Conservation (phyloP, 2,888 invertebrate genomes). For the Limenitis camilla region DNA sequence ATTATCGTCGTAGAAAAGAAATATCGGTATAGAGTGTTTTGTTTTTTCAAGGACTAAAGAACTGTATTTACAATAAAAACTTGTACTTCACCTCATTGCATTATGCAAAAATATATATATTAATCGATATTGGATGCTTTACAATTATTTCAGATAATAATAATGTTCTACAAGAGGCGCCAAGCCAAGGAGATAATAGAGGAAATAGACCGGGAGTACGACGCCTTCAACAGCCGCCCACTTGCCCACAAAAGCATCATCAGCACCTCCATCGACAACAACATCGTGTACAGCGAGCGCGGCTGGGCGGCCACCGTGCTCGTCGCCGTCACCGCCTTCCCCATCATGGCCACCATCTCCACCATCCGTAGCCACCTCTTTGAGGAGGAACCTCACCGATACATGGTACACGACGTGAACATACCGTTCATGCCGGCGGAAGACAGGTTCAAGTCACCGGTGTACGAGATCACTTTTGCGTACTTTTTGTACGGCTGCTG, state of each 20-base stretch:
- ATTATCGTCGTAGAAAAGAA: too few relatives aligned
- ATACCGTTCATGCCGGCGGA: slow-evolving; percentile 34
- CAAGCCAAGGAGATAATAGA: slow-evolving; percentile 31
- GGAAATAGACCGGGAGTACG: slow-evolving; percentile 41
- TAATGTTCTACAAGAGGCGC: slow-evolving; percentile 31
- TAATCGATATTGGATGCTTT: slow-evolving; percentile 27
- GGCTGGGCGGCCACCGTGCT: slow-evolving; percentile 35
- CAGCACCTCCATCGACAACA: slow-evolving; percentile 25
- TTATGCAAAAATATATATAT: background rate
- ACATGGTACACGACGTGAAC: slow-evolving; percentile 49
- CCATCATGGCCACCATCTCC: slow-evolving; percentile 32
- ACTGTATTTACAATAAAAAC: too few relatives aligned
- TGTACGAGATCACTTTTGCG: slow-evolving; percentile 39
- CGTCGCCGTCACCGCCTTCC: slow-evolving; percentile 35
- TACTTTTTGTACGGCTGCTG: slow-evolving; percentile 35
- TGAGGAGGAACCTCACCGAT: slow-evolving; percentile 30
- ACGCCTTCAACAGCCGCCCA: slow-evolving; percentile 27
- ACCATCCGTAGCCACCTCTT: slow-evolving; percentile 35
- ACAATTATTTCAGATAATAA: slow-evolving; percentile 39
- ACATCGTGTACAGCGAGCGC: slow-evolving; percentile 35
- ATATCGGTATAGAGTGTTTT: too few relatives aligned
- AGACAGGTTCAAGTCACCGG: slow-evolving; percentile 37
- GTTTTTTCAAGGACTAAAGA: too few relatives aligned
- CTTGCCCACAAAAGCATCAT: slow-evolving; percentile 27
- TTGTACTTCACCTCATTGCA: background rate